phyloP scores from a whole-genome alignment of 2,888 invertebrate genomes.

The Coremacera marginata region DNA sequence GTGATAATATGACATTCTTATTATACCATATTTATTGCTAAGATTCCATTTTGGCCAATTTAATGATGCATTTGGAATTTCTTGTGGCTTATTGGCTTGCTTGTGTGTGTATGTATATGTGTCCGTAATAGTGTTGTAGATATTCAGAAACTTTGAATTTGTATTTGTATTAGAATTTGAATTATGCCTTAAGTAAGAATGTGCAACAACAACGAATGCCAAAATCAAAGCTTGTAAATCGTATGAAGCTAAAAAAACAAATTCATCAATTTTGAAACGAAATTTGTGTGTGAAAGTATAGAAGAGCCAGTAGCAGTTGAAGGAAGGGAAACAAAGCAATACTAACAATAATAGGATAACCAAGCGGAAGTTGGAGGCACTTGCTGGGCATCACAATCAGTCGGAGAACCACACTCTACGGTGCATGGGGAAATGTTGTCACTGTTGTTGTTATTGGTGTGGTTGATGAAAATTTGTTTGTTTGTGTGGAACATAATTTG shows the following conservation, averaged over 20 bases:
- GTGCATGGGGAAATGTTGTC: neutral
- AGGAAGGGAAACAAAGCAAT: neutral
- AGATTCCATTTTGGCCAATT: too few relatives aligned
- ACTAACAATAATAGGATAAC: too few relatives aligned
- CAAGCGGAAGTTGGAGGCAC: neutral
- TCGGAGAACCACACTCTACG: neutral
- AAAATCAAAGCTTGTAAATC: neutral
- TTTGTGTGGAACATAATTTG: constrained; percentile 18
- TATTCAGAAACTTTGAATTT: too few relatives aligned
- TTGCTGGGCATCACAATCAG: neutral
- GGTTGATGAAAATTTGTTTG: constrained; percentile 24
- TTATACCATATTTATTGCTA: too few relatives aligned
- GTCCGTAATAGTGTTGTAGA: too few relatives aligned
- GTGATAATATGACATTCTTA: too few relatives aligned
- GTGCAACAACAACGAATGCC: neutral
- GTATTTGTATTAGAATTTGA: neutral
- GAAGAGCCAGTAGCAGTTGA: too few relatives aligned
- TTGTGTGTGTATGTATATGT: too few relatives aligned
- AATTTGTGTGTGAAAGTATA: too few relatives aligned
- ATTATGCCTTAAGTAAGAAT: neutral
- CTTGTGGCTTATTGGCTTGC: too few relatives aligned
- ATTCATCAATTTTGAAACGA: neutral
- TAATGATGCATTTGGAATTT: too few relatives aligned
- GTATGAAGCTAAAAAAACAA: neutral
- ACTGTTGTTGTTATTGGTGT: neutral